phyloP scores from a whole-genome alignment of 2,888 invertebrate species.

The Stomorhina lunata region DNA sequence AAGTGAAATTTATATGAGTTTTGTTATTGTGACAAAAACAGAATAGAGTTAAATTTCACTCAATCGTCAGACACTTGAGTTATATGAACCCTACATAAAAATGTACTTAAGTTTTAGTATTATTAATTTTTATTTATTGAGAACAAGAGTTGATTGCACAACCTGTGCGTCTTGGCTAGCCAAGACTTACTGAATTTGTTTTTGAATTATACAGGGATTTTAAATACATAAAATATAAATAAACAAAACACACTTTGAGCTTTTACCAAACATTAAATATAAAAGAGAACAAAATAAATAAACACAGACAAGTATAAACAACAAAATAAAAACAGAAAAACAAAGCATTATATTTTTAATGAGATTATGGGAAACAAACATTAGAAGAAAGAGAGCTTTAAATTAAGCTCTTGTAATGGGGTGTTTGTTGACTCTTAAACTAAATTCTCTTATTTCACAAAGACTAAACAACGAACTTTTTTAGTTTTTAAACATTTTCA shows the following conservation, averaged over 20 bases:
- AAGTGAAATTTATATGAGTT: too few species aligned
- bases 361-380: background rate
- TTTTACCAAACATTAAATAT: conserved; percentile 27
- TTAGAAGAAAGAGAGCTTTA: background rate
- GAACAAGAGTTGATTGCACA: conserved; percentile 39
- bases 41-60: too few species aligned
- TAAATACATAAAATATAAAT: conserved; percentile 35
- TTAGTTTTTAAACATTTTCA: conserved; percentile 56
- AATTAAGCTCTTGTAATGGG: too few species aligned
- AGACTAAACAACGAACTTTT: conserved; percentile 55
- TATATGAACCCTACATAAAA: too few species aligned
- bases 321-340: background rate
- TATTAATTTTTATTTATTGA: conserved; percentile 18
- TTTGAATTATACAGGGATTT: conserved; percentile 61
- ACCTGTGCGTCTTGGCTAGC: conserved; percentile 36
- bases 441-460: conserved; percentile 6
- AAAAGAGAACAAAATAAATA: background rate
- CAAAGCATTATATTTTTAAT: background rate
- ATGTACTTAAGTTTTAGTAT: background rate
- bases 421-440: too few species aligned
- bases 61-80: too few species aligned
- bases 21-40: too few species aligned
- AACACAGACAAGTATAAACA: too few species aligned
- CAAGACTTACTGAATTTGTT: conserved; percentile 48
- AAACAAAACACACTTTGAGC: conserved; percentile 50